phyloP scores from a whole-genome alignment of 2,113 vertebrate genomes.

The Odobenus rosmarus region DNA sequence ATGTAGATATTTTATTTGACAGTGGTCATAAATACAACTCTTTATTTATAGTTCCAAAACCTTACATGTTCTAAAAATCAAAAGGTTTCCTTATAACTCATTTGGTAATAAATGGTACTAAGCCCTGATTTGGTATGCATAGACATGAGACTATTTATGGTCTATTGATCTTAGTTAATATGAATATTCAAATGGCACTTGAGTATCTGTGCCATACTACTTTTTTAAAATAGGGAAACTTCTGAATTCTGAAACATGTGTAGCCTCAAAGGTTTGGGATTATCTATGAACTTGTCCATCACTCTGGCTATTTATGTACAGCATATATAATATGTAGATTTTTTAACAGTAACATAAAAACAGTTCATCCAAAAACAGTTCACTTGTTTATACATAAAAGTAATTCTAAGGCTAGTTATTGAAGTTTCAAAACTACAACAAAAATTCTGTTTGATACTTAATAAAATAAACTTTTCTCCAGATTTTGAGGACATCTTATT shows the following conservation, averaged over 20 bases:
- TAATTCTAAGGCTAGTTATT: not conserved
- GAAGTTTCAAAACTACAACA: not conserved
- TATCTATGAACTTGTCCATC: not conserved
- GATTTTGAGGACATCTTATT: not conserved
- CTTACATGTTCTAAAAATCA: not conserved
- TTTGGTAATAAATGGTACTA: not conserved
- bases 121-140: not conserved
- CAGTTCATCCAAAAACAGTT: not conserved
- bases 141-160: not conserved
- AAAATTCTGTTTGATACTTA: not conserved
- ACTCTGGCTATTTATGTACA: not conserved
- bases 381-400: not conserved
- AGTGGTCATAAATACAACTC: not conserved
- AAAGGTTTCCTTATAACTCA: not conserved
- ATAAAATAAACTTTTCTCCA: not conserved
- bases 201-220: not conserved
- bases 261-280: not conserved
- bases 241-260: not conserved
- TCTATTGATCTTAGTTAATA: not conserved
- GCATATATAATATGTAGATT: not conserved
- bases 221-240: slow-evolving; percentile 36
- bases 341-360: not conserved
- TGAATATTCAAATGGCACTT: not conserved
- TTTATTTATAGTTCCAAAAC: slow-evolving; percentile 40
- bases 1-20: not conserved